A percentile compares a stretch with the other conserved stretches of the same genome.
phyloP scores from a whole-genome alignment of 2,797 vertebrate species.

The Balearica regulorum region DNA sequence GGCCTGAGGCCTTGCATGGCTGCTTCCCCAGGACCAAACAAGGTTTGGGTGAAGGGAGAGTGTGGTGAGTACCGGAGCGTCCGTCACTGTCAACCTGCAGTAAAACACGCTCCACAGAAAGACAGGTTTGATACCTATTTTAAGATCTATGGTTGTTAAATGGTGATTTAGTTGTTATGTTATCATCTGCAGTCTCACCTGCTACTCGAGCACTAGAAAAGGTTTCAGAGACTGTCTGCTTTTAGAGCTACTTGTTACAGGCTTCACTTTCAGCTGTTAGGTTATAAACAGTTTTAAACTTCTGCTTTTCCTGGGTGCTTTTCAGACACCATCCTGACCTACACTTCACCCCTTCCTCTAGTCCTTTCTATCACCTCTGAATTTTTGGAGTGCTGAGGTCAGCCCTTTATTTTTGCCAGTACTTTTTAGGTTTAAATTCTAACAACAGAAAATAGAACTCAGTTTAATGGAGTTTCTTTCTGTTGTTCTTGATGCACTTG shows the following conservation, averaged over 20 bases:
- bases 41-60: neutral
- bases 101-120: neutral
- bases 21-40: neutral
- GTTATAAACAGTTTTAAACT: neutral
- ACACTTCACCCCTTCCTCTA: neutral
- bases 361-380: neutral
- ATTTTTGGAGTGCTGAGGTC: neutral
- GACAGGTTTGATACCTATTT: neutral
- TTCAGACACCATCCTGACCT: neutral
- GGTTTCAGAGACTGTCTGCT: neutral
- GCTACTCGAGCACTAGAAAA: neutral
- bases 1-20: rapidly evolving
- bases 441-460: neutral
- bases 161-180: neutral
- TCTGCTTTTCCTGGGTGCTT: neutral
- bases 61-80: neutral
- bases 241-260: neutral
- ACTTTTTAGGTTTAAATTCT: neutral
- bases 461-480: neutral
- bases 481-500: neutral
- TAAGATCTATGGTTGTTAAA: neutral
- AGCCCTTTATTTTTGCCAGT: neutral
- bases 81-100: neutral
- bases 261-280: neutral
- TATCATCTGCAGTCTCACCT: neutral